phyloP scores from a whole-genome alignment of 2,888 invertebrate species.

The Caenorhabditis angaria region DNA sequence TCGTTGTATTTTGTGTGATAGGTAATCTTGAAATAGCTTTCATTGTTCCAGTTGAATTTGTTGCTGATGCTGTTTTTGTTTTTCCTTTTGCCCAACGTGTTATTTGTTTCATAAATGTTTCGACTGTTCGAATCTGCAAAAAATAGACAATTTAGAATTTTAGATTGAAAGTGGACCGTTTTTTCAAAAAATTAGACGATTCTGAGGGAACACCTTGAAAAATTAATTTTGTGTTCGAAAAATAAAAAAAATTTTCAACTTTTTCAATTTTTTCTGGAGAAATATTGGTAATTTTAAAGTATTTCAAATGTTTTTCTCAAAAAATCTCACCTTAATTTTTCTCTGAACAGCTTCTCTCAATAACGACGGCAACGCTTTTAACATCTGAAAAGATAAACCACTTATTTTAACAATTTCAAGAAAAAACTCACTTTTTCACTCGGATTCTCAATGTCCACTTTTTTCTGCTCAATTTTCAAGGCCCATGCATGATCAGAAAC shows the following conservation, averaged over 20 bases:
- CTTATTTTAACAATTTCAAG: neutral
- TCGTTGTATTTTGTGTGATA: neutral
- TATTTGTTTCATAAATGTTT: slow-evolving; percentile 19
- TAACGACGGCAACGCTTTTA: slow-evolving; percentile 24
- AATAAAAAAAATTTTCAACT: too few relatives aligned
- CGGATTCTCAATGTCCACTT: neutral
- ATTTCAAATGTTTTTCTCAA: neutral
- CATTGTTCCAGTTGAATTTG: slow-evolving; percentile 12
- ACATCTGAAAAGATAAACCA: slow-evolving; percentile 9
- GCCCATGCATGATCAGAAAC: neutral
- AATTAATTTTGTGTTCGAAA: too few relatives aligned
- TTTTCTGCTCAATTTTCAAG: neutral
- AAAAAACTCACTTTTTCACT: neutral
- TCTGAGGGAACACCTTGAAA: too few relatives aligned
- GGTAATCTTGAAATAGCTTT: neutral
- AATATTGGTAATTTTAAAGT: neutral
- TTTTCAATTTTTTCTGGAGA: too few relatives aligned
- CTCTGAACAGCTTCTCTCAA: slow-evolving; percentile 25
- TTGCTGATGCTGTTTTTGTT: slow-evolving; percentile 22
- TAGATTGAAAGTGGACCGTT: too few relatives aligned
- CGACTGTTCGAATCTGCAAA: slow-evolving; percentile 29
- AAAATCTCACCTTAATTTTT: slow-evolving; percentile 11
- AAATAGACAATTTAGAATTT: too few relatives aligned
- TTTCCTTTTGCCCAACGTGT: neutral
- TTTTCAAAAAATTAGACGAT: too few relatives aligned